Base-by-base conservation (phyloP, 1,140 invertebrate species). In the Vanessa atalanta region DNA sequence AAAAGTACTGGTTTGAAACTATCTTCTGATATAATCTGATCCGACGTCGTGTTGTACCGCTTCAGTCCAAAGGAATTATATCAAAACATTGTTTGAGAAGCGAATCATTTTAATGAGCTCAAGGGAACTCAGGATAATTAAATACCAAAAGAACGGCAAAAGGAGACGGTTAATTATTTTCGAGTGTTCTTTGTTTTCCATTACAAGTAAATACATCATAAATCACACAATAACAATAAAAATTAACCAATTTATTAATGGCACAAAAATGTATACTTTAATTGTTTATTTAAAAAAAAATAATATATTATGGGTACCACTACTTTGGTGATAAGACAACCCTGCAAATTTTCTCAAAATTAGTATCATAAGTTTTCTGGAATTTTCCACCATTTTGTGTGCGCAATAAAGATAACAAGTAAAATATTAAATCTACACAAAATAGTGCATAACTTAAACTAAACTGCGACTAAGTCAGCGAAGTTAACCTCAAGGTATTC, bases 61-160 rank as follows among this genome's bases (percentile, higher is more conserved):
- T 69, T 47, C 73, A 61, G 73, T 75, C 73, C 31, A 67, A 75
- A 71, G 64, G 68, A 70, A 75, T 75, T 75, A 75, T 53, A 71
- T 75, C 67, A 75, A 75, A 75, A 78, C 60, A 78, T 69, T 78
- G 78, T 79, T 77, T 70, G 66, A 75, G 43, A 71, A 65, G 75
- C 72, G 72, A 75, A 77, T 79, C 76, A 79, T 76, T 74, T 79
- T 79, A 79, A 79, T 76, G 75, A 79, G 78, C 75, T 60, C 48
- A 64, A 74, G 47, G 69, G 47, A 75, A 75, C 69, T 77, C 37
- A 50, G 47, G 61, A 67, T 73, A 73, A 73, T 73, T 73, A 73
- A 63, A 73, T 71, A 31, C 20, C 48, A 50, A 76, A 72, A 72
- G 65, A 69, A 74, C n/a, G 61, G 43, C 65, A 68, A 31, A 20